Conservation (phyloP, 2,797 vertebrate species). For the Choloepus didactylus region DNA sequence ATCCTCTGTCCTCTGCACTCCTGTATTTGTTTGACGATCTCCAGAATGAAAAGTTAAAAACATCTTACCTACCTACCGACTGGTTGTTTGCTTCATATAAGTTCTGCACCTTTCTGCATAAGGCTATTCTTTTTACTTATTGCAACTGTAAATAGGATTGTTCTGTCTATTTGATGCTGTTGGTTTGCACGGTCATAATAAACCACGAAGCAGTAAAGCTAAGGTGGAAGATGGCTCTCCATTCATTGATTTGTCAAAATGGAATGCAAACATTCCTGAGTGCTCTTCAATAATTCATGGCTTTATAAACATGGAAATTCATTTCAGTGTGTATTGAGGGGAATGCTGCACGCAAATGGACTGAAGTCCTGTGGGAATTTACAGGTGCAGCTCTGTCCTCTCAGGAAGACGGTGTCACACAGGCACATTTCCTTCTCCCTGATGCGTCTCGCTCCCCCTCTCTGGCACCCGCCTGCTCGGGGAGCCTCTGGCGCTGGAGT, state of each 20-base stretch:
- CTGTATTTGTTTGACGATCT: background rate
- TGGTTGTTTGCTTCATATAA: rapidly evolving
- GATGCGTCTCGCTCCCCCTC: rapidly evolving
- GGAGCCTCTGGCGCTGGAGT: no score
- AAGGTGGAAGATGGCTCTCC: background rate
- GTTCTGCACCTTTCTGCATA: background rate
- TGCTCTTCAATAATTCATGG: slow-evolving; percentile 50
- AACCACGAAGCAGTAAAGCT: background rate
- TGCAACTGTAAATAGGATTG: rapidly evolving
- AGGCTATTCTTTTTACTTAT: background rate
- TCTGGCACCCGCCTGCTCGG: rapidly evolving
- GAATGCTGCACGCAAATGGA: background rate
- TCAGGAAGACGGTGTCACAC: background rate
- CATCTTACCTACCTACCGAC: rapidly evolving
- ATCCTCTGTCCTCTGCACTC: rapidly evolving
- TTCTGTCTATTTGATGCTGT: rapidly evolving
- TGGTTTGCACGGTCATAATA: background rate
- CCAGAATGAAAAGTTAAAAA: background rate
- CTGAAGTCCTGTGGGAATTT: rapidly evolving
- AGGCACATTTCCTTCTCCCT: rapidly evolving
- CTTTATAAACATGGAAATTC: background rate
- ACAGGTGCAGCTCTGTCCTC: background rate
- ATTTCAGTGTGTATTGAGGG: background rate
- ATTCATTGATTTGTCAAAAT: slow-evolving; percentile 68
- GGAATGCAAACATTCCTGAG: slow-evolving; percentile 70